Base-by-base conservation (phyloP, 2,113 vertebrate genomes). In the Dromaius novaehollandiae region DNA sequence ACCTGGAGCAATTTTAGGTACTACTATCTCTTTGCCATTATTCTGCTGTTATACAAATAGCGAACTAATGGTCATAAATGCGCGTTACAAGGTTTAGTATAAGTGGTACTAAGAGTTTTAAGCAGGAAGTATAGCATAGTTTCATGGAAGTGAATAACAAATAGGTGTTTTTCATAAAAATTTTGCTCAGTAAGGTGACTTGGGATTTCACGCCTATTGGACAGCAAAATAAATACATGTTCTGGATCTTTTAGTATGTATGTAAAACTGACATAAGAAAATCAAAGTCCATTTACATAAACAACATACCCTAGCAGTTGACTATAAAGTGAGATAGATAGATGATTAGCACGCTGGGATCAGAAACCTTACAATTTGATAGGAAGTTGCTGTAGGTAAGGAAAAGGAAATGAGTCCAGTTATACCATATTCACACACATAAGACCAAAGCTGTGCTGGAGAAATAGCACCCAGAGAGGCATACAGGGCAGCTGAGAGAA, bases 381-480 rank as follows among this genome's bases (percentile, higher is more conserved):
- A 15, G 20, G 34, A 80, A 71, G 34, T 55, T 85, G 13, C 8
- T 61, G 12, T 66, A 36, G 50, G 60, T 48, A 82, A 85, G 28
- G 7, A 66, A 44, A 85, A 26, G 13, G 11, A 34, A 51, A 46
- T 36, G 21, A 34, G 14, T 48, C 21, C 34, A 34, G 12, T n/a
- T 53, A 17, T 50, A 32, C 60, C 7, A 16, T 13, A 51, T 38
- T 51, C 42, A 34, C 18, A 22, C 32, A 42, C 4, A 4, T n/a
- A 24, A 28, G 40, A 69, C 22, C 40, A 66, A 53, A 44, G 51
- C 36, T 56, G n/a, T 44, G 60, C 61, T 46, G 48, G 60, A 69
- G 24, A 25, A 58, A 18, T 40, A 38, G 18, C 0, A 0, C 0
- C 32, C 2, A 44, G 44, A 73, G 44, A 63, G 13, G 11, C 44